Percentiles rank a stretch among this genome's conserved stretches.
Conservation (phyloP, 2,797 vertebrate genomes). For the Neosilurus mollespiculum region DNA sequence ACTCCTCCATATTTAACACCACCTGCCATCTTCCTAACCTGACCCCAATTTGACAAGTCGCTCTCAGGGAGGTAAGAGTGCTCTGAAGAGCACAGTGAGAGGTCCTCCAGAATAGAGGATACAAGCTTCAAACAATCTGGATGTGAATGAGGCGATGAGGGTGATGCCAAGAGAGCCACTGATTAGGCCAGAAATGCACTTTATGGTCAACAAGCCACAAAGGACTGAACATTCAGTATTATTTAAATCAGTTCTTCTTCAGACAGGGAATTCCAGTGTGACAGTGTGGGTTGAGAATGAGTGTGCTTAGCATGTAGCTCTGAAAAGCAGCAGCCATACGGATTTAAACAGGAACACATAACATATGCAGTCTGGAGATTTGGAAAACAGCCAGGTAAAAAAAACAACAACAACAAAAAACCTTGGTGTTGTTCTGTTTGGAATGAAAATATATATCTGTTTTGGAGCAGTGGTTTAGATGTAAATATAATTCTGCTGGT, state of each 20-base stretch:
- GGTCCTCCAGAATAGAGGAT: slow-evolving; percentile 43
- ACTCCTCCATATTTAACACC: slow-evolving; percentile 66
- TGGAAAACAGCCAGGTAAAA: slow-evolving; percentile 25
- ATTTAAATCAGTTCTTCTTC: neutral
- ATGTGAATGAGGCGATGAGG: slow-evolving; percentile 25
- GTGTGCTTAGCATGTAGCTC: slow-evolving; percentile 14
- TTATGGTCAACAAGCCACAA: slow-evolving; percentile 33
- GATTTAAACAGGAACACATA: slow-evolving; percentile 16
- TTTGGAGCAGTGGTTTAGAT: neutral
- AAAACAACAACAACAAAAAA: neutral
- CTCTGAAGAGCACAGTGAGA: slow-evolving; percentile 54
- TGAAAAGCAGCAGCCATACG: slow-evolving; percentile 18
- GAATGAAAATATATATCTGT: neutral
- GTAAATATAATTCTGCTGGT: slow-evolving; percentile 19
- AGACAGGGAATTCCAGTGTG: neutral
- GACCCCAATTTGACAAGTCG: slow-evolving; percentile 55
- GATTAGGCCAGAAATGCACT: slow-evolving; percentile 22
- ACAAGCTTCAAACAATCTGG: slow-evolving; percentile 37
- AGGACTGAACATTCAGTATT: slow-evolving; percentile 4
- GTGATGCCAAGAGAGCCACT: slow-evolving; percentile 9
- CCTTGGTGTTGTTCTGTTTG: slow-evolving; percentile 19
- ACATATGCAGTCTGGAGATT: slow-evolving; percentile 25
- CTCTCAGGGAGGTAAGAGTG: slow-evolving; percentile 59
- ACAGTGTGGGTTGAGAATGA: neutral
- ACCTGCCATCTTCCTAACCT: slow-evolving; percentile 65